phyloP scores from a whole-genome alignment of 2,888 invertebrate genomes.

The Agriopis aurantiaria region DNA sequence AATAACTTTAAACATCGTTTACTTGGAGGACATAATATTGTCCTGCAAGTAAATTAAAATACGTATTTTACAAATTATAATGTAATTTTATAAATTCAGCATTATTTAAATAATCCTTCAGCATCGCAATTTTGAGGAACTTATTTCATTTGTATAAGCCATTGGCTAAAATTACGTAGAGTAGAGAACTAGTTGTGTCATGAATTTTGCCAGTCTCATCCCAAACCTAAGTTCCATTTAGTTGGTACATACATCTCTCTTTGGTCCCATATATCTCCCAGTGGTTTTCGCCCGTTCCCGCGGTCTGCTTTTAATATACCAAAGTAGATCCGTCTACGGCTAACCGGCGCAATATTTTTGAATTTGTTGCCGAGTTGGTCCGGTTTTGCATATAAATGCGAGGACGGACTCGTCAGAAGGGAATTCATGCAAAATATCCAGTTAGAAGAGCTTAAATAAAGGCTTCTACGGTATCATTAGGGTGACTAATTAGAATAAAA shows the following conservation, averaged over 20 bases:
- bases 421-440: constrained; percentile 41
- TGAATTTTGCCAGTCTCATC: constrained; percentile 11
- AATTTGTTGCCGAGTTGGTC: constrained; percentile 53
- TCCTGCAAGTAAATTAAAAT: too few relatives aligned
- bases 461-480: constrained; percentile 20
- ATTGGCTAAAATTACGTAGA: background rate
- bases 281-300: constrained; percentile 50
- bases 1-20: too few relatives aligned
- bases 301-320: constrained; percentile 67
- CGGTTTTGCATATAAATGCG: constrained; percentile 55
- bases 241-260: constrained; percentile 2
- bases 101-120: too few relatives aligned
- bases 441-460: constrained; percentile 23
- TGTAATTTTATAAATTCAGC: too few relatives aligned
- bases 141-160: background rate
- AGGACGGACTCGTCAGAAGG: constrained; percentile 36
- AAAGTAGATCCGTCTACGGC: constrained; percentile 54
- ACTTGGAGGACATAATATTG: too few relatives aligned
- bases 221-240: constrained; percentile 4
- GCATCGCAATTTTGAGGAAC: too few relatives aligned
- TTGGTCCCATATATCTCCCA: constrained; percentile 12
- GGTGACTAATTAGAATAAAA: constrained; percentile 9
- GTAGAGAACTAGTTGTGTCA: background rate
- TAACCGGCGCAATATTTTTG: constrained; percentile 56
- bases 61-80: too few relatives aligned